Conservation (phyloP, 92 coral and sea anemone species). For the Phenganax subtilis region DNA sequence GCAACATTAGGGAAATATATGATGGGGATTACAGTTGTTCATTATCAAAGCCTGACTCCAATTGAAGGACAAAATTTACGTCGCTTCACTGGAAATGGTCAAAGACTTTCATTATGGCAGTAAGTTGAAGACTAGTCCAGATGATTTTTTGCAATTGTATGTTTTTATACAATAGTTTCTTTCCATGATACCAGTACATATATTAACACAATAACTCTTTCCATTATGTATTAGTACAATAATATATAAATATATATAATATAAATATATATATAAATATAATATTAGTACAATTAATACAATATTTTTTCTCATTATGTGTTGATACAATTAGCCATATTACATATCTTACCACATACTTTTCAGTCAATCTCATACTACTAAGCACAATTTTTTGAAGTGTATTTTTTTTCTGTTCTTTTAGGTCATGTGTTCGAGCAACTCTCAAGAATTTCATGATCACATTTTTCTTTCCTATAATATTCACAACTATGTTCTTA, state of each 20-base stretch:
- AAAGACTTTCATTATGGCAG: slow-evolving; percentile 22
- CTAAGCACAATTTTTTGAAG: too few relatives aligned
- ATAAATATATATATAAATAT: too few relatives aligned
- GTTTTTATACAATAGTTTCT: too few relatives aligned
- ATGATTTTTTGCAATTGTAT: not conserved
- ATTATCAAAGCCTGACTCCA: slow-evolving; percentile 36
- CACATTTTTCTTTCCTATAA: slow-evolving; percentile 95
- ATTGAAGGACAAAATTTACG: slow-evolving; percentile 29
- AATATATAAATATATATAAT: too few relatives aligned
- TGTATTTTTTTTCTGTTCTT: not conserved
- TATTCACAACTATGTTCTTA: slow-evolving; percentile 77
- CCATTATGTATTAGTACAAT: too few relatives aligned
- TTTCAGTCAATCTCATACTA: not conserved
- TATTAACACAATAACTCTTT: too few relatives aligned
- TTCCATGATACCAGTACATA: too few relatives aligned
- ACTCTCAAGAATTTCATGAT: slow-evolving; percentile 88
- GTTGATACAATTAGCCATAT: too few relatives aligned
- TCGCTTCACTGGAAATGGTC: slow-evolving; percentile 21
- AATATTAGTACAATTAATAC: too few relatives aligned
- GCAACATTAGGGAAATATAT: slow-evolving; percentile 92
- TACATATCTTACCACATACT: too few relatives aligned
- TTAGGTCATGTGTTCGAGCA: slow-evolving; percentile 78
- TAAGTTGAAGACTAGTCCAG: not conserved
- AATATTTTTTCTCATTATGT: too few relatives aligned
- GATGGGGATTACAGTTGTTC: slow-evolving; percentile 76